Conservation (phyloP, 2,797 vertebrate species). For the Sciaenops ocellatus region DNA sequence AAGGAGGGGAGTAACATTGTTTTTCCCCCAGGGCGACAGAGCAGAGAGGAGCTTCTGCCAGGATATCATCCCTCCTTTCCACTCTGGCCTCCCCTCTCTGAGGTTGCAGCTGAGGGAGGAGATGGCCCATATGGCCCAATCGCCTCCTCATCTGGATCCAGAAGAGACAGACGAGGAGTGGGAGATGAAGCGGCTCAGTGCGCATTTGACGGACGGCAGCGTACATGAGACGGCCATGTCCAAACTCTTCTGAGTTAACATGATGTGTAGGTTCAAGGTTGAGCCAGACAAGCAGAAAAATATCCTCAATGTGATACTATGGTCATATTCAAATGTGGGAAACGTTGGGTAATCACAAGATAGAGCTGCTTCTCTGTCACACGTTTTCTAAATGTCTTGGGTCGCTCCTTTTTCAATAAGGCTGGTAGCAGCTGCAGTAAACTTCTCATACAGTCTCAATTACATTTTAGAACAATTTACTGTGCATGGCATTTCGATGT, state of each 20-base stretch:
- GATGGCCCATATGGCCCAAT: constrained; percentile 56
- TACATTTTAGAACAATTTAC: constrained; percentile 11
- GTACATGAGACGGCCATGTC: constrained; percentile 5
- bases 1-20: constrained; percentile 44
- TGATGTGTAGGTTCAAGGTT: constrained; percentile 14
- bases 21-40: constrained; percentile 53
- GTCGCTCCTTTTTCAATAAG: not conserved
- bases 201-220: constrained; percentile 32
- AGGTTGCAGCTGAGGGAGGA: constrained; percentile 49
- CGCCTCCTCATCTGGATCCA: constrained; percentile 57
- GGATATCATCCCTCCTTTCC: constrained; percentile 50
- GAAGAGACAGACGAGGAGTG: constrained; percentile 49
- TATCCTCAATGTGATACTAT: constrained; percentile 15
- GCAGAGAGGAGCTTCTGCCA: constrained; percentile 58
- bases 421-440: constrained; percentile 20
- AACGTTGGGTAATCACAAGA: constrained; percentile 10
- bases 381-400: not conserved
- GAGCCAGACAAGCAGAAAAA: constrained; percentile 33
- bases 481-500: not conserved
- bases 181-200: constrained; percentile 27
- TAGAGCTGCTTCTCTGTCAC: not conserved
- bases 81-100: constrained; percentile 39
- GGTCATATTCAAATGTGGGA: not conserved
- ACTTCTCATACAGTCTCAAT: constrained; percentile 10
- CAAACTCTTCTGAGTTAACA: constrained; percentile 22